Conservation (phyloP, 2,888 invertebrate species). For the Acronicta aceris region DNA sequence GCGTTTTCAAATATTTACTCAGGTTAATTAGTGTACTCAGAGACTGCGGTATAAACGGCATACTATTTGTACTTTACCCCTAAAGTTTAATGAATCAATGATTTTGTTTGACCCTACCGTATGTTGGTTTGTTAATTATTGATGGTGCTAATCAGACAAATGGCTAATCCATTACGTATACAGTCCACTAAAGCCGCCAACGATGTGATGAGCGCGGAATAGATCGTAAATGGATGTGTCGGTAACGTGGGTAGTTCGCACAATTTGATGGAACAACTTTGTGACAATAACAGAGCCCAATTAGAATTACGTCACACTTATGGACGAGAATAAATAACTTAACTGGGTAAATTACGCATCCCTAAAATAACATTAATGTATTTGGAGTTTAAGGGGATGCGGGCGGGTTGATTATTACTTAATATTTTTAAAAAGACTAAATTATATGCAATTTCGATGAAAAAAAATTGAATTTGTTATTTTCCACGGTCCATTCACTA, state of each 20-base stretch:
- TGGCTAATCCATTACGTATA: conserved; percentile 86
- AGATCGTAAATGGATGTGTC: conserved; percentile 72
- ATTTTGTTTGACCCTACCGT: conserved; percentile 76
- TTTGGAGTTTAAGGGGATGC: too few relatives aligned
- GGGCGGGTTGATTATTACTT: too few relatives aligned
- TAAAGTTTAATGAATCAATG: conserved; percentile 85
- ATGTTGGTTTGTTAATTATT: conserved; percentile 83
- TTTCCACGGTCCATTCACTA: too few relatives aligned
- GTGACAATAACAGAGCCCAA: conserved; percentile 10
- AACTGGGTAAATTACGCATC: too few relatives aligned
- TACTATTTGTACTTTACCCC: conserved; percentile 73
- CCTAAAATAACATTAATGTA: too few relatives aligned
- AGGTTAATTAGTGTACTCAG: conserved; percentile 81
- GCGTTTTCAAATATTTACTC: conserved; percentile 75
- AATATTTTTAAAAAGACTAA: too few relatives aligned
- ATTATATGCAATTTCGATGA: too few relatives aligned
- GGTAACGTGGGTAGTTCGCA: conserved; percentile 46
- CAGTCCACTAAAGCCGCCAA: conserved; percentile 67
- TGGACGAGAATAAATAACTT: too few relatives aligned
- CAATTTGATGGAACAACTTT: conserved; percentile 19
- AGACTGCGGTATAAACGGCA: conserved; percentile 67
- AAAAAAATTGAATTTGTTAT: too few relatives aligned
- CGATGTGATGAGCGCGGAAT: conserved; percentile 71
- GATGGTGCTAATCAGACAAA: conserved; percentile 87
- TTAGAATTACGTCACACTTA: neutral